A percentile compares a stretch with the other conserved stretches of the same genome.
Evolutionary conservation across 2,888 invertebrate species (phyloP).

Genomic region (Nudaria mundana): DNA sequence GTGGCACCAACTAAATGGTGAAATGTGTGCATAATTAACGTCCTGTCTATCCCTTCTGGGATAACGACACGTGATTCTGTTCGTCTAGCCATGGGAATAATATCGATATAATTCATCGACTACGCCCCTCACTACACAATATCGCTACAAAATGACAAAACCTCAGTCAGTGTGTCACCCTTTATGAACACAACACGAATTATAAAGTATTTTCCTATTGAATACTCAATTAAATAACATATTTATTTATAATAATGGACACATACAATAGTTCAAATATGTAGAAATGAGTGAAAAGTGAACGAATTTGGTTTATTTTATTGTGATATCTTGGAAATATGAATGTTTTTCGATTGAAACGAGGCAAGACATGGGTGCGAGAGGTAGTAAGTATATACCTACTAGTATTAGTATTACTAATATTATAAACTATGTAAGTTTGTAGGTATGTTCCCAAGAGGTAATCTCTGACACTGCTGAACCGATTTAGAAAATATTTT

Average conservation of each 20-base stretch:
- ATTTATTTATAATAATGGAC: constrained; percentile 10
- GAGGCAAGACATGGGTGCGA: constrained; percentile 67
- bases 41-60: too few species aligned
- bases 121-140: constrained; percentile 27
- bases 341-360: constrained; percentile 53
- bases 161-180: constrained; percentile 37
- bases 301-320: constrained; percentile 8
- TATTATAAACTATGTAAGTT: constrained; percentile 6
- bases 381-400: too few species aligned
- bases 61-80: too few species aligned
- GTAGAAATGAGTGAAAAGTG: constrained; percentile 12
- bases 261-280: constrained; percentile 15
- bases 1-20: too few species aligned
- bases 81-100: background rate
- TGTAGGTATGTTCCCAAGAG: too few species aligned
- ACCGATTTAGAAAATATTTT: too few species aligned
- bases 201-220: constrained; percentile 28
- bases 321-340: constrained; percentile 28
- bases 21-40: too few species aligned
- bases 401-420: too few species aligned
- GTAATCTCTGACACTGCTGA: too few species aligned
- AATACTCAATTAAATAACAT: constrained; percentile 19
- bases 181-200: constrained; percentile 29
- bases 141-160: constrained; percentile 29
- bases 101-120: constrained; percentile 13